Percentiles rank a stretch among this genome's conserved stretches.
These are phyloP conservation scores for Phaonia tiefii DNA, from an alignment of 2,888 invertebrate genomes.

Conservation along the genomic window DNA sequence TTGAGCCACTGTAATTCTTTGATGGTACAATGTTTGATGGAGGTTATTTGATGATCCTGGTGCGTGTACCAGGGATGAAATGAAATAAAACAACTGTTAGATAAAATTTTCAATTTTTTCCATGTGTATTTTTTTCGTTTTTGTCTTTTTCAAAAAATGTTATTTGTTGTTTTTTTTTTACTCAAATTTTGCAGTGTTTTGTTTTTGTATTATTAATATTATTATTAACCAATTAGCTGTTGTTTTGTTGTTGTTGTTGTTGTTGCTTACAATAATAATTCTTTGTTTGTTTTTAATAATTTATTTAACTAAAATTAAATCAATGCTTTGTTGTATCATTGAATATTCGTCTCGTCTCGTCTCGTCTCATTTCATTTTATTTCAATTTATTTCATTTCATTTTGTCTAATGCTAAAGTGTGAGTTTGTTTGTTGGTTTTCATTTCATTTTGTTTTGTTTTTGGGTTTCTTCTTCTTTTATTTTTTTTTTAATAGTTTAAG, in stretches of 20 bases:
- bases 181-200: constrained; percentile 36
- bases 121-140: constrained; percentile 65
- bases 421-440: constrained; percentile 52
- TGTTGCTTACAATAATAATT: constrained; percentile 56
- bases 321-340: too few species aligned
- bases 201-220: constrained; percentile 27
- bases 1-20: too few species aligned
- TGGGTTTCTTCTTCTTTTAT: too few species aligned
- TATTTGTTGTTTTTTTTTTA: constrained; percentile 48
- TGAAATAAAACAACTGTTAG: constrained; percentile 60
- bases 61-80: background rate
- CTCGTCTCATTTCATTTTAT: constrained; percentile 1
- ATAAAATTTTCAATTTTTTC: constrained; percentile 61
- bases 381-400: constrained; percentile 44
- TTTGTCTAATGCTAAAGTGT: constrained; percentile 63
- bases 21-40: too few species aligned
- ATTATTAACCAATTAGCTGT: constrained; percentile 61
- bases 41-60: too few species aligned
- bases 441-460: too few species aligned
- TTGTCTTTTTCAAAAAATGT: constrained; percentile 59
- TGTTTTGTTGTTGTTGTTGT: constrained; percentile 43
- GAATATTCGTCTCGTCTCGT: too few species aligned
- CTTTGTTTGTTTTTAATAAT: constrained; percentile 47
- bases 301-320: constrained; percentile 66
- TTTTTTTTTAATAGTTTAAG: constrained; percentile 57